A percentile compares a stretch with the other conserved stretches of the same genome.
These are phyloP conservation scores for Porphyrio hochstetteri DNA, from an alignment of 2,113 vertebrate species.

Conservation along the genomic window DNA sequence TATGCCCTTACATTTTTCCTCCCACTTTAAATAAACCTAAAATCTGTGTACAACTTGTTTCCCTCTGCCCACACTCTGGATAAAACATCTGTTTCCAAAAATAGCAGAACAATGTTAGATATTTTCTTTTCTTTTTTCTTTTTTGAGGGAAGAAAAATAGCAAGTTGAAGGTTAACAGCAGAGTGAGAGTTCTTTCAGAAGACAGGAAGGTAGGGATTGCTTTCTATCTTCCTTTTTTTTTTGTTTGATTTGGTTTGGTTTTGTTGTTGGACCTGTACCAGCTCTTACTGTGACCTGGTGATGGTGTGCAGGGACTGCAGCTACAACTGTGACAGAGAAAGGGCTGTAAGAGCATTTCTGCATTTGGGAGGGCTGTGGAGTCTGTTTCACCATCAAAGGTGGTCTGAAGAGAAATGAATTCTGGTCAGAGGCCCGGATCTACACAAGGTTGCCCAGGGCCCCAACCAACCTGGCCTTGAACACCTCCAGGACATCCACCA, in stretches of 20 bases:
- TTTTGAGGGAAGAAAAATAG: not conserved
- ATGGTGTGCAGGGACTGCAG: not conserved
- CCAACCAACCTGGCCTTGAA: too few species aligned
- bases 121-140: not conserved
- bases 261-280: not conserved
- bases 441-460: too few species aligned
- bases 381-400: not conserved
- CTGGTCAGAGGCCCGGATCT: not conserved
- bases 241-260: not conserved
- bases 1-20: not conserved
- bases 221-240: not conserved
- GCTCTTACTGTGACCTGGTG: not conserved
- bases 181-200: not conserved
- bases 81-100: slow-evolving; percentile 7
- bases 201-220: not conserved
- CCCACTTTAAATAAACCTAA: not conserved
- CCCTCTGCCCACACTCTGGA: not conserved
- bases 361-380: not conserved
- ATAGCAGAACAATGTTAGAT: not conserved
- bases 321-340: not conserved
- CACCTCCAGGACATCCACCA: too few species aligned
- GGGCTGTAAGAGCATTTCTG: not conserved
- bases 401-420: not conserved
- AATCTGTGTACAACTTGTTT: not conserved
- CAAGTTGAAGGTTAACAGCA: not conserved